phyloP scores from a whole-genome alignment of 2,888 invertebrate species.

The Bombylius discolor region DNA sequence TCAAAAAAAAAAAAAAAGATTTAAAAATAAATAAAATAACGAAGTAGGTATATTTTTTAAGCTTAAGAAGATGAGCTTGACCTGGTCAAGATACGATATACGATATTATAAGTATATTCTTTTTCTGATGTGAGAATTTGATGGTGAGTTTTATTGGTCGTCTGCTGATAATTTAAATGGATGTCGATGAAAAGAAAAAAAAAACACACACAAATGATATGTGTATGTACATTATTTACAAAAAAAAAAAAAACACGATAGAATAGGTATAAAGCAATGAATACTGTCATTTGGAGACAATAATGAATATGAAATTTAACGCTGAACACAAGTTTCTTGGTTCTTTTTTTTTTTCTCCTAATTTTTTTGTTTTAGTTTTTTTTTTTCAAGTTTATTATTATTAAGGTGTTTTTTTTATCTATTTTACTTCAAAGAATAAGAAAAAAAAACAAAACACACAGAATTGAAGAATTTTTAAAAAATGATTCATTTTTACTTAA shows the following conservation, averaged over 20 bases:
- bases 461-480: neutral
- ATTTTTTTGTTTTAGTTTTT: neutral
- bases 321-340: neutral
- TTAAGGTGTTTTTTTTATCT: neutral
- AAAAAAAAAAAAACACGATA: neutral
- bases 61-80: neutral
- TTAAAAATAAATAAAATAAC: too few species aligned
- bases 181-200: neutral
- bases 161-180: conserved; percentile 9
- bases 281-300: neutral
- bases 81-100: neutral
- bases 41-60: too few species aligned
- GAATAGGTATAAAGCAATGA: neutral
- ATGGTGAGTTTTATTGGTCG: conserved; percentile 6
- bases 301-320: neutral
- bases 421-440: too few species aligned
- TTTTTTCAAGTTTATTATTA: neutral
- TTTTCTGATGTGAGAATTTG: neutral
- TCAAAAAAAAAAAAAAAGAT: too few species aligned
- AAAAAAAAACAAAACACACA: too few species aligned
- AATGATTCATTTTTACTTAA: neutral
- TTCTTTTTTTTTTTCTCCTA: neutral
- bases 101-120: too few species aligned
- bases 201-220: neutral
- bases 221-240: neutral